A percentile compares a stretch with the other conserved stretches of the same genome.
These are phyloP conservation scores for Peromyscus aztecus DNA, from an alignment of 2,797 vertebrate genomes.

Conservation along the genomic window DNA sequence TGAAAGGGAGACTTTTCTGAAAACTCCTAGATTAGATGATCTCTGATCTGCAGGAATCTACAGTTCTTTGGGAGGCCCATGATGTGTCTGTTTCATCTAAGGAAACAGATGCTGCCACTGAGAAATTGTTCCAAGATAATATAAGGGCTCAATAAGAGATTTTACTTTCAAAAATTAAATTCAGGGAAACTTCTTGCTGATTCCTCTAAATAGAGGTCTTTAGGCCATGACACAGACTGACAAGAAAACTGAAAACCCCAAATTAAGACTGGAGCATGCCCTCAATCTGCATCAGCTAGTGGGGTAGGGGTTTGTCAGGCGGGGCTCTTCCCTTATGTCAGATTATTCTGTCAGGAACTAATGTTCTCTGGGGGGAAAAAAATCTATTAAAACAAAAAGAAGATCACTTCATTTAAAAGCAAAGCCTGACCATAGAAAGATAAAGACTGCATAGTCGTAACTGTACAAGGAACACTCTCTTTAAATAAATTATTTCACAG, in stretches of 20 bases:
- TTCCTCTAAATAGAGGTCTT: constrained; percentile 58
- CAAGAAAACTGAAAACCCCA: constrained; percentile 19
- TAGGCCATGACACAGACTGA: neutral
- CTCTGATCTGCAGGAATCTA: neutral
- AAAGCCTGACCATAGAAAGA: neutral
- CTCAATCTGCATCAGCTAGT: constrained; percentile 31
- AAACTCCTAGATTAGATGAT: neutral
- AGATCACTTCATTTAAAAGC: neutral
- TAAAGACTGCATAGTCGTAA: neutral
- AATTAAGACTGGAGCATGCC: constrained; percentile 9
- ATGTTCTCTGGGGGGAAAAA: neutral
- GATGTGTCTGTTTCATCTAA: neutral
- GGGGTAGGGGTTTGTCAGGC: neutral
- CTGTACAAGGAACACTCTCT: neutral
- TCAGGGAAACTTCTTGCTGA: constrained; percentile 4
- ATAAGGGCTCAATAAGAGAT: neutral
- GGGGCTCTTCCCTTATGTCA: constrained; percentile 8
- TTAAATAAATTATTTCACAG: neutral
- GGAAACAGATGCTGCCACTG: neutral
- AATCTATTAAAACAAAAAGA: neutral
- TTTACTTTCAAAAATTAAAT: constrained; percentile 14
- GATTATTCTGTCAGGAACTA: constrained; percentile 49
- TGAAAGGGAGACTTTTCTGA: neutral
- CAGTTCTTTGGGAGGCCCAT: neutral
- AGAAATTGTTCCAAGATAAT: neutral